Conservation (phyloP, 2,888 invertebrate genomes). For the Actias luna region DNA sequence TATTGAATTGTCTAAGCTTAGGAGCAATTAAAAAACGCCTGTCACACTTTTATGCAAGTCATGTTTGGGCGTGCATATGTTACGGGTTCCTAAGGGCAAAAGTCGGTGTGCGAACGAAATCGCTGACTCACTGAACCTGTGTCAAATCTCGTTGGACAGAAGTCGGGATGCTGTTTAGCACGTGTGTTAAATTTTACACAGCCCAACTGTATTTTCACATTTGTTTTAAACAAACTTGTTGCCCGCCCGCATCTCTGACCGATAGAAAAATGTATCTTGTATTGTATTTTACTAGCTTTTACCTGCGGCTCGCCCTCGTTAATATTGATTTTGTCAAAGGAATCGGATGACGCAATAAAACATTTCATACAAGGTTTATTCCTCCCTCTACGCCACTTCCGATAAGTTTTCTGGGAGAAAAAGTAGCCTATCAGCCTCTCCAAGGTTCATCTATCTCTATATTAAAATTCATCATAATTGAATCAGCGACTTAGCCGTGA, state of each 20-base stretch:
- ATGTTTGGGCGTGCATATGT: conserved; percentile 64
- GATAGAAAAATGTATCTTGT: background rate
- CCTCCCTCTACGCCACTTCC: too few species aligned
- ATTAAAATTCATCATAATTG: too few species aligned
- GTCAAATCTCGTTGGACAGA: conserved; percentile 76
- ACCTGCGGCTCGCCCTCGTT: too few species aligned
- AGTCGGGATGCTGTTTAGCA: conserved; percentile 62
- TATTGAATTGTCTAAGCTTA: conserved; percentile 58
- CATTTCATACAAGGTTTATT: too few species aligned
- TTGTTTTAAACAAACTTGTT: background rate
- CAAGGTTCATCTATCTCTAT: too few species aligned
- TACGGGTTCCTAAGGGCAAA: conserved; percentile 40
- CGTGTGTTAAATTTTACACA: conserved; percentile 48
- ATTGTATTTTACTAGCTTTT: background rate
- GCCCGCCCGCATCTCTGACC: background rate
- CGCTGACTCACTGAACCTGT: conserved; percentile 70
- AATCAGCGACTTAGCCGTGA: too few species aligned
- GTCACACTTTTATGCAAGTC: conserved; percentile 64
- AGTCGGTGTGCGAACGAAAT: conserved; percentile 44
- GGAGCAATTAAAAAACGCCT: conserved; percentile 72
- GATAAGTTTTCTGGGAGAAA: too few species aligned
- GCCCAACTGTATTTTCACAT: conserved; percentile 19
- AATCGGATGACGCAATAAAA: too few species aligned
- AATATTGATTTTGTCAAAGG: too few species aligned
- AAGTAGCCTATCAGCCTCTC: too few species aligned